Conservation (phyloP, 1,140 invertebrate genomes). For the Zophobas atratus region DNA sequence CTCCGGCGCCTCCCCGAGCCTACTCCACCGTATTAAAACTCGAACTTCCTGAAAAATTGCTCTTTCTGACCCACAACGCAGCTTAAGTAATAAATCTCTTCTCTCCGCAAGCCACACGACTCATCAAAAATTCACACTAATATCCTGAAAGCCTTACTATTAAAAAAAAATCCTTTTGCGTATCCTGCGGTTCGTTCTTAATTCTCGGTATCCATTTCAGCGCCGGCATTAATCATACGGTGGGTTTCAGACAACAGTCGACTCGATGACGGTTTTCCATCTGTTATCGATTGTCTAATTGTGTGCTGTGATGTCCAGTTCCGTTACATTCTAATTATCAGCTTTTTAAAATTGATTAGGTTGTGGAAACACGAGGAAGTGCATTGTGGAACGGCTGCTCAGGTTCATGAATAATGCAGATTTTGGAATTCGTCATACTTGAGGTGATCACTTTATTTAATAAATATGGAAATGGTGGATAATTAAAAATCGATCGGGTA, state of each 20-base stretch:
- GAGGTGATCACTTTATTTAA: slow-evolving; percentile 38
- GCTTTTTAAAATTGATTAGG: neutral
- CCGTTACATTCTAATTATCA: neutral
- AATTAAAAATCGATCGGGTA: no score
- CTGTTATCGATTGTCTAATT: slow-evolving; percentile 10
- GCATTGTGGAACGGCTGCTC: slow-evolving; percentile 17
- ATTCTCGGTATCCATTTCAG: no score
- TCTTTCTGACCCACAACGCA: no score
- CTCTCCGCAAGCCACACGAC: no score
- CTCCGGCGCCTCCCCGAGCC: no score
- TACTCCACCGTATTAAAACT: no score
- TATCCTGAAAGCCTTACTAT: no score
- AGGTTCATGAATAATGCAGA: slow-evolving; percentile 39
- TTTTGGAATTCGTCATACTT: slow-evolving; percentile 35
- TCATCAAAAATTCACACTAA: no score
- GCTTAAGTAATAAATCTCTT: no score
- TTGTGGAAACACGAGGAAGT: neutral
- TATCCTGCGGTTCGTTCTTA: no score
- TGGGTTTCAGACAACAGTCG: neutral
- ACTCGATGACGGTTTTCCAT: neutral
- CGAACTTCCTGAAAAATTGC: no score
- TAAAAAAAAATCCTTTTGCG: no score
- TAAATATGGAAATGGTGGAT: slow-evolving; percentile 26
- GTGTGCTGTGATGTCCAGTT: neutral
- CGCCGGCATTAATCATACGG: neutral